Evolutionary conservation across 2,113 vertebrate genomes (phyloP).

Genomic region (Saimiri boliviensis): DNA sequence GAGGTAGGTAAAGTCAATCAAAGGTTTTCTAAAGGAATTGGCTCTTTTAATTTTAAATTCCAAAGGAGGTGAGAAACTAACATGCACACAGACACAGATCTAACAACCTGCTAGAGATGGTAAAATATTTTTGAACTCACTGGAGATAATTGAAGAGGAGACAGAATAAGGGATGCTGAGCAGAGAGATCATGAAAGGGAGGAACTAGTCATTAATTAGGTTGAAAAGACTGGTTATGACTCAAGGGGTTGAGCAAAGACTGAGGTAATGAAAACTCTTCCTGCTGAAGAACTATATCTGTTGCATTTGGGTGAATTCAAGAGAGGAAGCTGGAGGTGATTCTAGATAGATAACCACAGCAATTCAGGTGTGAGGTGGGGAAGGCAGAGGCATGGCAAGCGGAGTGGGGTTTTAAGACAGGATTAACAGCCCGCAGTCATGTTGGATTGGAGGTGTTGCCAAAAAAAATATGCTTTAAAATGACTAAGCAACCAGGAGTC

Average conservation of each 20-base stretch:
- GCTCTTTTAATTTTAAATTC: neutral
- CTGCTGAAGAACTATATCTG: neutral
- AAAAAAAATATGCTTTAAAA: neutral
- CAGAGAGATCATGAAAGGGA: neutral
- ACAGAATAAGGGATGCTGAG: neutral
- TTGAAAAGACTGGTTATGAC: neutral
- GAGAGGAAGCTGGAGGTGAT: neutral
- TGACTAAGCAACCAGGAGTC: neutral
- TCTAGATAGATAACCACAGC: neutral
- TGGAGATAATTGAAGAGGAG: neutral
- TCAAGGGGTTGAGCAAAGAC: neutral
- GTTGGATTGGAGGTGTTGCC: neutral
- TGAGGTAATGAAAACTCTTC: neutral
- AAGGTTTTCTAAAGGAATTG: neutral
- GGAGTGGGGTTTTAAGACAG: neutral
- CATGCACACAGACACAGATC: neutral
- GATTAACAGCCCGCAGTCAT: neutral
- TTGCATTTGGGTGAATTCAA: neutral
- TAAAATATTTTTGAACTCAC: neutral
- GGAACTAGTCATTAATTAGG: neutral
- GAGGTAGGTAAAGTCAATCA: neutral
- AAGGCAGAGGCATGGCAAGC: accelerated
- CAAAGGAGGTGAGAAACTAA: neutral
- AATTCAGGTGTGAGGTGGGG: neutral
- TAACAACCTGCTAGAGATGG: neutral